Evolutionary conservation across 2,888 invertebrate genomes (phyloP), one percentile per base, ranked within the genome.

Genomic region (Steromphala cineraria): DNA sequence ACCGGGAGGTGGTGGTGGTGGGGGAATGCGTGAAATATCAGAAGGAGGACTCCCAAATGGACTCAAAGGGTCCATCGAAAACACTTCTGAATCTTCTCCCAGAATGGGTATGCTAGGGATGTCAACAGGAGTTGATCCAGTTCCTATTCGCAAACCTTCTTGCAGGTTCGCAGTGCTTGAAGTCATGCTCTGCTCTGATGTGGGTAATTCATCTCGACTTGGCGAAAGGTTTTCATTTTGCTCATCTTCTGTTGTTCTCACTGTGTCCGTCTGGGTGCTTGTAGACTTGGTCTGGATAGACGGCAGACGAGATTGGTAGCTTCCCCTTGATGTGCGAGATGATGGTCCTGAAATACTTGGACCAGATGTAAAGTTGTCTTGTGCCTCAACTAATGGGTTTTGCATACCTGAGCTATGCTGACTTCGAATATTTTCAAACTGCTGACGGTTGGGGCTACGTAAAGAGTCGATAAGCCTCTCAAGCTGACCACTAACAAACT

Each of bases 391-490:
- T 17, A 28, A 62, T 28, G 5, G 24, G 5, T n/a, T 62, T 17
- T 62, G 62, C 13, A 28, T 8, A 24, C 13, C 24, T 24, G 28
- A 28, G 8, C 28, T 62, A 28, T 24, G 24, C 1, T 24, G 28
- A 15, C 0, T 17, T 28, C 28, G 62, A 28, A 19, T 10, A 13
- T 17, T 28, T 28, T 62, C 62, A 24, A 28, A 24, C 24, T 28
- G 24, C 17, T 13, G 62, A 40, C 77, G 28, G n/a, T 53, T 19
- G 0, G 77, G 77, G 10, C 77, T 77, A 21, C 55, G 53, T 31
- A 77, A n/a, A 15, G 77, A 55, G 13, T 77, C 77, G 8, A 53
- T 31, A 7, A 77, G 55, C 36, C 77, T 53, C 21, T 77, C 77
- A 17, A 77, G 53, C 21, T 77, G 77, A 10, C 55, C 56, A 28